phyloP scores from a whole-genome alignment of 1,140 invertebrate genomes.

The Nasonia giraulti region DNA sequence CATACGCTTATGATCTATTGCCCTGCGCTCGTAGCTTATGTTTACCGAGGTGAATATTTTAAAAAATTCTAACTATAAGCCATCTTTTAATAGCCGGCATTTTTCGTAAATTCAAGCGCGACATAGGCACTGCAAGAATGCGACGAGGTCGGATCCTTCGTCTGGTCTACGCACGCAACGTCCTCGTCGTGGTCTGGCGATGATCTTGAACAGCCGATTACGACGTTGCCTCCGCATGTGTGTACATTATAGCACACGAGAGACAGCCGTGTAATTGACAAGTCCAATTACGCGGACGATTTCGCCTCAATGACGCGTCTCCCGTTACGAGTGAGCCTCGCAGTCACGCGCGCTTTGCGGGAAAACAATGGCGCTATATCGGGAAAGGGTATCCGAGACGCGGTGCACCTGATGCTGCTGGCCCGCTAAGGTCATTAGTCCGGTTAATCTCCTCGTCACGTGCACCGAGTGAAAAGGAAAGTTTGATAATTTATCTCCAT shows the following conservation, averaged over 20 bases:
- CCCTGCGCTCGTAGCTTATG: not conserved
- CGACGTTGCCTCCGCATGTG: conserved; percentile 37
- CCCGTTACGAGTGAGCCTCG: conserved; percentile 52
- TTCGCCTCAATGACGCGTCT: conserved; percentile 60
- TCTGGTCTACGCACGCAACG: conserved; percentile 18
- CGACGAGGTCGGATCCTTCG: conserved; percentile 44
- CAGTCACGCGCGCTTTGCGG: not conserved
- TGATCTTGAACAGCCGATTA: conserved; percentile 61
- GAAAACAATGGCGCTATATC: conserved; percentile 4
- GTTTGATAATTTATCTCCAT: no score
- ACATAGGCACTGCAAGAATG: not conserved
- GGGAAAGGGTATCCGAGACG: not conserved
- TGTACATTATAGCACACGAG: not conserved
- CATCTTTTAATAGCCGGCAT: no score
- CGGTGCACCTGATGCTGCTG: conserved; percentile 9
- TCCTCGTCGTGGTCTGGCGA: conserved; percentile 51
- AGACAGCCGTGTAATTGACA: conserved; percentile 55
- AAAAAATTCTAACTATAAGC: no score
- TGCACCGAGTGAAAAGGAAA: no score
- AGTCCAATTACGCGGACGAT: conserved; percentile 61
- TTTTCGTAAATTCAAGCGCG: not conserved
- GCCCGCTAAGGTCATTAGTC: no score
- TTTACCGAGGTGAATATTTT: no score
- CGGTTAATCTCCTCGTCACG: no score
- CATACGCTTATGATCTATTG: not conserved